phyloP scores from a whole-genome alignment of 2,113 vertebrate genomes.

The Ictidomys tridecemlineatus region DNA sequence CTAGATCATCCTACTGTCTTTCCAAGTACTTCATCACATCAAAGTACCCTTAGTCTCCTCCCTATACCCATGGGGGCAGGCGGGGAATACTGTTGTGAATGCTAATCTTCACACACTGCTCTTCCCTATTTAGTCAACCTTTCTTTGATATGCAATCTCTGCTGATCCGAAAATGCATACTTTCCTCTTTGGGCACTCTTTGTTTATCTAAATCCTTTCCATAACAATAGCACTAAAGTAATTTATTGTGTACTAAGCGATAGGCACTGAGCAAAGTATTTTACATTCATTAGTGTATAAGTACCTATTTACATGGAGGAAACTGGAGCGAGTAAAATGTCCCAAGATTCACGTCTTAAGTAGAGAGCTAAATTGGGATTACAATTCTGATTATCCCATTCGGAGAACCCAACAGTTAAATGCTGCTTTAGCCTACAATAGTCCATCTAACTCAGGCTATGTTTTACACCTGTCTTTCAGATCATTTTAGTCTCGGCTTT shows the following conservation, averaged over 20 bases:
- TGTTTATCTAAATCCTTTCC: slow-evolving; percentile 57
- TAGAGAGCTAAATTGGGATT: slow-evolving; percentile 35
- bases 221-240: slow-evolving; percentile 56
- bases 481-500: not conserved
- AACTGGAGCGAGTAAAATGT: slow-evolving; percentile 1
- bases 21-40: slow-evolving; percentile 63
- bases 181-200: not conserved
- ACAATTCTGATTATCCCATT: not conserved
- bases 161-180: slow-evolving; percentile 44
- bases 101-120: slow-evolving; percentile 32
- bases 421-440: not conserved
- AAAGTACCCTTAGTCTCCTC: not conserved
- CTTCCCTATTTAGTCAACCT: slow-evolving; percentile 45
- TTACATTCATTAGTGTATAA: not conserved
- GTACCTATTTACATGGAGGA: slow-evolving; percentile 10
- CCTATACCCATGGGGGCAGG: too few relatives aligned
- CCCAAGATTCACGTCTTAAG: slow-evolving; percentile 39
- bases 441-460: not conserved
- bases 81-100: slow-evolving; percentile 47
- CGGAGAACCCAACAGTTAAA: not conserved
- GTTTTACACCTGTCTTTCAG: not conserved
- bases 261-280: not conserved
- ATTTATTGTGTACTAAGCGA: slow-evolving; percentile 1
- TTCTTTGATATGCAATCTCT: slow-evolving; percentile 17
- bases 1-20: slow-evolving; percentile 17